Evolutionary conservation across 2,888 invertebrate species (phyloP).

Genomic region (Schizaphis graminum): DNA sequence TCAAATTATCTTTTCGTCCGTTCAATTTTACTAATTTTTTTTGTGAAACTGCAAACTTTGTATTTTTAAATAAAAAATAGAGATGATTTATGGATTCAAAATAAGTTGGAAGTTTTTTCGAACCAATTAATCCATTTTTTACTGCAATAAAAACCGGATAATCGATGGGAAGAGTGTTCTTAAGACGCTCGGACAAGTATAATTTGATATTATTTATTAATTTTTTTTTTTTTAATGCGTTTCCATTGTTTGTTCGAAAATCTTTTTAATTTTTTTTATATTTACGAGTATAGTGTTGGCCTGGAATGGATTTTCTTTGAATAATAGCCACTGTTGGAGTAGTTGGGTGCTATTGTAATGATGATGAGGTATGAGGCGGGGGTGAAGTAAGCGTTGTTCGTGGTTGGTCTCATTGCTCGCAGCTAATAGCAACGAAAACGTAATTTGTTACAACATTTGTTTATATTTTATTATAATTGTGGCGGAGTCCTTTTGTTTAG

Average conservation of each 20-base stretch:
- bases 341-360: neutral
- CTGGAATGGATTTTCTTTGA: slow-evolving; percentile 2
- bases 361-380: neutral
- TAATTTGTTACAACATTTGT: slow-evolving; percentile 22
- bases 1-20: too few relatives aligned
- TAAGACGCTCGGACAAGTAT: neutral
- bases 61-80: too few relatives aligned
- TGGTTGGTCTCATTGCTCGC: too few relatives aligned
- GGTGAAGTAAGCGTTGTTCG: neutral
- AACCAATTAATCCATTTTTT: neutral
- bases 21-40: too few relatives aligned
- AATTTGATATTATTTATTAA: slow-evolving; percentile 6
- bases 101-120: neutral
- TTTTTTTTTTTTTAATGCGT: slow-evolving; percentile 3
- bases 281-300: neutral
- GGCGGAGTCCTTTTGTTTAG: neutral
- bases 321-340: neutral
- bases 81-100: neutral
- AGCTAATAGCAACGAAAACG: neutral
- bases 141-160: neutral
- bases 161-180: neutral
- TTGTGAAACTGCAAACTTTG: too few relatives aligned
- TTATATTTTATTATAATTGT: slow-evolving; percentile 14
- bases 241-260: neutral
- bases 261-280: neutral